These are phyloP conservation scores for Sminthurides bifidus DNA, from an alignment of 1,140 invertebrate species.

Conservation along the genomic window DNA sequence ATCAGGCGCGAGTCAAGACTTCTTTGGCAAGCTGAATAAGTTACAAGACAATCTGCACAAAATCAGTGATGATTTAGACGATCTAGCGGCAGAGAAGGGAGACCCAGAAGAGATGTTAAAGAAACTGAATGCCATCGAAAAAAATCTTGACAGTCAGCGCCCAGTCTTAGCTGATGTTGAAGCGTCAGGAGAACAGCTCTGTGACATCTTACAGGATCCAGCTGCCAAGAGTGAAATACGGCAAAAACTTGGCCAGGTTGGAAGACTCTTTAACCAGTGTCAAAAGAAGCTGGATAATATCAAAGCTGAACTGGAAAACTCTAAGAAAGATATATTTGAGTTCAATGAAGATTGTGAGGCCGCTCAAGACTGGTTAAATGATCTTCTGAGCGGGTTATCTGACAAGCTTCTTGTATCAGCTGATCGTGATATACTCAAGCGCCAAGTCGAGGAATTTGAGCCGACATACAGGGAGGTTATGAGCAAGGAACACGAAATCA, in stretches of 20 bases:
- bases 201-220: conserved; percentile 78
- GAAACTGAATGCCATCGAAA: conserved; percentile 66
- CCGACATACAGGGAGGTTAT: conserved; percentile 78
- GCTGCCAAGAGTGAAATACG: conserved; percentile 80
- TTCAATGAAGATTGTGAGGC: conserved; percentile 40
- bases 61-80: conserved; percentile 74
- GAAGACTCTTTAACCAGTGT: conserved; percentile 68
- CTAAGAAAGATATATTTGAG: conserved; percentile 45
- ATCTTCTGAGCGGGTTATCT: conserved; percentile 56
- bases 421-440: conserved; percentile 63
- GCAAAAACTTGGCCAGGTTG: conserved; percentile 67
- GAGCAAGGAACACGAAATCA: conserved; percentile 81
- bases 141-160: conserved; percentile 73
- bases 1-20: conserved; percentile 76
- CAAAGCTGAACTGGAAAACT: conserved; percentile 80
- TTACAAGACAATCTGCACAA: conserved; percentile 67
- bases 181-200: conserved; percentile 69
- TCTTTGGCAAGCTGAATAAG: conserved; percentile 69
- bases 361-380: conserved; percentile 70
- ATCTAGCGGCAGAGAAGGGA: conserved; percentile 57
- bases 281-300: conserved; percentile 78
- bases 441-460: conserved; percentile 77
- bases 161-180: conserved; percentile 76
- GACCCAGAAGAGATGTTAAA: conserved; percentile 77
- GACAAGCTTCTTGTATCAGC: conserved; percentile 73